A percentile compares a stretch with the other conserved stretches of the same genome.
phyloP scores from a whole-genome alignment of 2,797 vertebrate genomes.

The Neopelma chrysocephalum region DNA sequence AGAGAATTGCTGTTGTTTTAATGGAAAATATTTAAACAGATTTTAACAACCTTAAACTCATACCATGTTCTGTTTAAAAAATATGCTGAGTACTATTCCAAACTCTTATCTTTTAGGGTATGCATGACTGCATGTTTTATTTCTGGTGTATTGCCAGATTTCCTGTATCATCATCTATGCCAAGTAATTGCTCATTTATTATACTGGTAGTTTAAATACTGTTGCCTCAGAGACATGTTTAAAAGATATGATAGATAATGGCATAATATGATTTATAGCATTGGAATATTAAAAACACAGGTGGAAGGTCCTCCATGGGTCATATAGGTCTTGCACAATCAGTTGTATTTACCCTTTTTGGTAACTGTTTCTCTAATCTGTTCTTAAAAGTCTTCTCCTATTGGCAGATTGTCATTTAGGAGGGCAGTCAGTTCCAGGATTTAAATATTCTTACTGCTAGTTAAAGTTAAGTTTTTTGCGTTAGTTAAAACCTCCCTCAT shows the following conservation, averaged over 20 bases:
- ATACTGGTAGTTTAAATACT: neutral
- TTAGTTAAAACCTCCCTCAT: neutral
- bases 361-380: neutral
- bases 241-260: neutral
- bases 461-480: neutral
- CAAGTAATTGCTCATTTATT: slow-evolving; percentile 55
- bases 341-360: neutral
- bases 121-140: neutral
- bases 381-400: neutral
- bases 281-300: neutral
- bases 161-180: neutral
- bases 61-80: slow-evolving; percentile 29
- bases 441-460: neutral
- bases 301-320: neutral
- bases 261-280: neutral
- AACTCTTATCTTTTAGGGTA: neutral
- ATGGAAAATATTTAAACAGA: slow-evolving; percentile 28
- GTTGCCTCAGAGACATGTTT: neutral
- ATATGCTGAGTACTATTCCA: neutral
- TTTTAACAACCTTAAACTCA: slow-evolving; percentile 16
- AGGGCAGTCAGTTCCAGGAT: neutral
- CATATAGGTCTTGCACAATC: neutral
- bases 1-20: slow-evolving; percentile 9
- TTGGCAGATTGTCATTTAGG: neutral
- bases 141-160: slow-evolving; percentile 27